A percentile compares a stretch with the other conserved stretches of the same genome.
Conservation (phyloP, 2,797 vertebrate genomes). For the Phalloptychus januarius region DNA sequence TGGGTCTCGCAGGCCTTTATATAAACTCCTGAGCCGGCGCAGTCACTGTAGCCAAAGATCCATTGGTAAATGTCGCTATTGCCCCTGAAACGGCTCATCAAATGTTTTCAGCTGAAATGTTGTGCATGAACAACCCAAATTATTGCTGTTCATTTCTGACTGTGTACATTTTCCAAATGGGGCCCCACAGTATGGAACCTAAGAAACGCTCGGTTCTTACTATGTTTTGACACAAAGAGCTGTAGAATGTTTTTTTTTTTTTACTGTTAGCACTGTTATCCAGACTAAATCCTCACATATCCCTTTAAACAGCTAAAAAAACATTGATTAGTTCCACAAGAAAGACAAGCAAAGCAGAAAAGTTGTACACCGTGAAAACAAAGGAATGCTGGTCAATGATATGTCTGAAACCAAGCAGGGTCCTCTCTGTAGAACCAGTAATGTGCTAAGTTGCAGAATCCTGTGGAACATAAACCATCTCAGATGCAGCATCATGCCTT, state of each 20-base stretch:
- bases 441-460: slow-evolving; percentile 7
- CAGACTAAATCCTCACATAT: neutral
- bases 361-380: neutral
- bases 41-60: no score
- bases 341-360: neutral
- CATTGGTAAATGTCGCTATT: no score
- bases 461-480: neutral
- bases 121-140: no score
- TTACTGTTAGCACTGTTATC: neutral
- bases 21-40: no score
- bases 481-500: slow-evolving; percentile 9
- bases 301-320: neutral
- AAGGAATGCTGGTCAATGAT: neutral
- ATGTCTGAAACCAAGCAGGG: neutral
- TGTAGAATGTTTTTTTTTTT: no score
- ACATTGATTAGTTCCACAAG: neutral
- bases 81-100: no score
- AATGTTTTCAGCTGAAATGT: no score
- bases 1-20: no score
- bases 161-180: no score
- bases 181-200: no score
- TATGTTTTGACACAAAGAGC: neutral
- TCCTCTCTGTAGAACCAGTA: neutral
- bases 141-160: no score
- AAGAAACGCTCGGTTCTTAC: no score